phyloP scores from a whole-genome alignment of 2,113 vertebrate genomes.

The Synodontis membranacea region DNA sequence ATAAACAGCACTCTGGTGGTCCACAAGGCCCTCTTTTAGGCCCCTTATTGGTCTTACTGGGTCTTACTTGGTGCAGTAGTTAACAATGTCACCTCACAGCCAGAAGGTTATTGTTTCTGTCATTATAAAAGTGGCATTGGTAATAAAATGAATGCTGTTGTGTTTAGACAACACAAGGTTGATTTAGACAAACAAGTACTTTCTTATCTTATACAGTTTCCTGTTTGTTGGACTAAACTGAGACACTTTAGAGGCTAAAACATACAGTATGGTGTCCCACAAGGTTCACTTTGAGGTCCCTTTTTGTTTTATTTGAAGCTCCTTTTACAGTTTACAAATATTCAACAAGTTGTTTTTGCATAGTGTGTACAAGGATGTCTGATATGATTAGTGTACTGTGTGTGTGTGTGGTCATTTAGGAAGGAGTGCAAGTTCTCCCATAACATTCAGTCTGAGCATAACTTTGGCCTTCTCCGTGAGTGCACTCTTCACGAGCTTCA shows the following conservation, averaged over 20 bases:
- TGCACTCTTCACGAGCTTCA: slow-evolving; percentile 66
- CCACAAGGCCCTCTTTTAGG: neutral
- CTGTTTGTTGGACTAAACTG: neutral
- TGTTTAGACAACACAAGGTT: too few relatives aligned
- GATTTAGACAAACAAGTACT: too few relatives aligned
- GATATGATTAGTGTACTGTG: neutral
- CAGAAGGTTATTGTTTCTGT: too few relatives aligned
- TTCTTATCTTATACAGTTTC: neutral
- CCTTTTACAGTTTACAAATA: neutral
- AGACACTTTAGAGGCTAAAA: neutral
- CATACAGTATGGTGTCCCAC: neutral
- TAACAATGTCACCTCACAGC: too few relatives aligned
- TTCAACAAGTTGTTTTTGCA: too few relatives aligned
- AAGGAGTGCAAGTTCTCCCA: slow-evolving; percentile 69
- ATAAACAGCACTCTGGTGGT: neutral
- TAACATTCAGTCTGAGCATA: slow-evolving; percentile 63
- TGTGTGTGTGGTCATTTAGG: slow-evolving; percentile 51
- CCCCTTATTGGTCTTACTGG: slow-evolving; percentile 17
- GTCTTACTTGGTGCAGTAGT: too few relatives aligned
- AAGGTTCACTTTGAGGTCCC: neutral
- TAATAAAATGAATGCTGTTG: too few relatives aligned
- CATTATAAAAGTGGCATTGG: too few relatives aligned
- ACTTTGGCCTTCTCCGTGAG: slow-evolving; percentile 62
- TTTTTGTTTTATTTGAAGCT: neutral
- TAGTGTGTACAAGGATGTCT: neutral